Base-by-base conservation (phyloP, 1,140 invertebrate species). In the Formica selysi region DNA sequence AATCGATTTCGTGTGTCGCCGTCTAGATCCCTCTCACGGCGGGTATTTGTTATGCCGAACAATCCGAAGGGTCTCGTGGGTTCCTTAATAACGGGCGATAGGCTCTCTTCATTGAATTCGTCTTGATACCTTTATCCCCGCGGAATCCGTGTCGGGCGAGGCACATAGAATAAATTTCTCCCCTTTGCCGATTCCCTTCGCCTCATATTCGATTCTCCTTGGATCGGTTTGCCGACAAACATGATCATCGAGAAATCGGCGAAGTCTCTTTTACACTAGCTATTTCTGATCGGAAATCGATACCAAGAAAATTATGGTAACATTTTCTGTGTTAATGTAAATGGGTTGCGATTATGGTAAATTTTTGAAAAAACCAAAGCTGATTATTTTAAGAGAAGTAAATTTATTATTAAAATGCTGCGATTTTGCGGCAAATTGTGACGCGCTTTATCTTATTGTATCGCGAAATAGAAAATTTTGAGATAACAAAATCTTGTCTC, bases 31-130 rank as follows among this genome's bases (percentile, higher is more conserved):
- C 32, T 51, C 16, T 51, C 81, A 51, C 22, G 51, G 32, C 16
- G 22, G 71, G 59, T 81, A 87, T 90, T 90, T 86, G 86, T 86
- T 84, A 85, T 73, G 80, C 78, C 59, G 68, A 70, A 54, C 86
- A 73, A 86, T 87, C 67, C 51, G 65, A 79, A 73, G 80, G 86
- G 73, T 83, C 79, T 36, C 36, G 62, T 13, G 68, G 78, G 79
- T 89, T 89, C 16, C 79, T 91, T 90, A 90, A 91, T 90, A 90
- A 91, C 79, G 64, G 73, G 57, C 74, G 84, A 41, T 88, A 90
- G 89, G 89, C 90, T 76, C 85, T 89, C 90, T 88, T 89, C 90
- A 90, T 90, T 90, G 76, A 90, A 90, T 91, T 86, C 90, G 62
- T 48, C 79, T n/a, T 79, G 89, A 90, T 90, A 89, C 79, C 41